Base-by-base conservation (phyloP, 2,888 invertebrate genomes). In the Schrankia costaestrigalis region DNA sequence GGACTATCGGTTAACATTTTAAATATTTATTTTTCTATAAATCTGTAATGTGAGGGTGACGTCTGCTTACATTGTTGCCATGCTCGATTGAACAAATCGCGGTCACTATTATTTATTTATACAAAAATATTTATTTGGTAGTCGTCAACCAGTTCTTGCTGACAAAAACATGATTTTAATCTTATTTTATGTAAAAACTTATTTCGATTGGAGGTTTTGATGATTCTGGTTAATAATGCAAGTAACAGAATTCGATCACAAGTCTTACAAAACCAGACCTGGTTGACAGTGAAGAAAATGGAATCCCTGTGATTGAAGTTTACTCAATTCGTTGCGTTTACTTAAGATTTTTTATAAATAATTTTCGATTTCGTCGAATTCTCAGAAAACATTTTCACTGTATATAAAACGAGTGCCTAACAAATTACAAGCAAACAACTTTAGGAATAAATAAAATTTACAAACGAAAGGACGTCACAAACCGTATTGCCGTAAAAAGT, bases 291-390 rank as follows among this genome's bases (percentile, higher is more conserved):
- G 44, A 54, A 56, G 58, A 66, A 63, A 63, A 57, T 51, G 34
- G 25, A 34, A 56, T 52, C 42, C n/a, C 49, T 49, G 46, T 72
- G 71, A 76, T 77, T 78, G 70, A 78, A 77, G 74, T 78, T 78
- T 76, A 71, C 75, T 63, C 73, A 73, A 78, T 73, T 76, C 64
- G 51, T 56, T 65, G 65, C 59, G 75, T 75, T 77, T 77, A 54
- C 77, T 65, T 65, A 73, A 75, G 71, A 72, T 74, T 78, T 76
- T 71, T 71, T 69, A 64, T 71, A 76, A 76, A 77, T 74, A 70
- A 71, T 75, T 64, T 67, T 58, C 59, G 54, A 55, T 47, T 47
- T 46, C 63, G 56, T 45, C 60, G 49, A 56, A 52, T 58, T 44
- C 56, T 54, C 35, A 30, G 46, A 46, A 52, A 50, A 56, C 56